A percentile compares a stretch with the other conserved stretches of the same genome.
Conservation (phyloP, 2,113 vertebrate species). For the Tretioscincus oriximinensis region DNA sequence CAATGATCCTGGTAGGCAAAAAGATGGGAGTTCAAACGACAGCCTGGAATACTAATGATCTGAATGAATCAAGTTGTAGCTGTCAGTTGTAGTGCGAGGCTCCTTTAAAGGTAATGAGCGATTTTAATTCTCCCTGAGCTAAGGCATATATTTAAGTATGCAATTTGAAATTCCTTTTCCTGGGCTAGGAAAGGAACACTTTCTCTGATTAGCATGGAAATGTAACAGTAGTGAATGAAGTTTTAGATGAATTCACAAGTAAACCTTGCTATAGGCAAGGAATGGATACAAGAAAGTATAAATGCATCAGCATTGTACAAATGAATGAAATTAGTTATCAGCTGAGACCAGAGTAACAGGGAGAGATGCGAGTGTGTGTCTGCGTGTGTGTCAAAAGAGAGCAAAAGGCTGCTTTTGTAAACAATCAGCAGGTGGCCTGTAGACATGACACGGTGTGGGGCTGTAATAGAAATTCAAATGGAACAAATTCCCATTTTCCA, state of each 20-base stretch:
- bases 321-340: conserved; percentile 42
- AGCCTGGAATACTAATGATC: conserved; percentile 51
- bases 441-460: conserved; percentile 4
- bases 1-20: conserved; percentile 15
- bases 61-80: conserved; percentile 41
- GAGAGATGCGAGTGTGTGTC: conserved; percentile 29
- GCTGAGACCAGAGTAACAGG: conserved; percentile 8
- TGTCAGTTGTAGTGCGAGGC: not conserved
- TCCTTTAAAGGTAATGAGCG: conserved; percentile 38
- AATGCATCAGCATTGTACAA: conserved; percentile 41
- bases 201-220: conserved; percentile 51
- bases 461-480: conserved; percentile 36
- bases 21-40: conserved; percentile 27
- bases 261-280: conserved; percentile 42
- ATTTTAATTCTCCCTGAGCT: conserved; percentile 37
- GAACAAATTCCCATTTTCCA: conserved; percentile 49
- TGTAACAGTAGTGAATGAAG: conserved; percentile 35
- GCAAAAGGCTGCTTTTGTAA: not conserved
- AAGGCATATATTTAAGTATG: conserved; percentile 25
- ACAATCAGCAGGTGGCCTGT: not conserved
- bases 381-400: conserved; percentile 19
- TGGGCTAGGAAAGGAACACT: conserved; percentile 22
- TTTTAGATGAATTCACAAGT: conserved; percentile 45
- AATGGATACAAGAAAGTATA: conserved; percentile 34
- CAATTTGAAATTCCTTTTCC: conserved; percentile 9